Conservation (phyloP, 2,113 vertebrate species). For the Ellobius talpinus region DNA sequence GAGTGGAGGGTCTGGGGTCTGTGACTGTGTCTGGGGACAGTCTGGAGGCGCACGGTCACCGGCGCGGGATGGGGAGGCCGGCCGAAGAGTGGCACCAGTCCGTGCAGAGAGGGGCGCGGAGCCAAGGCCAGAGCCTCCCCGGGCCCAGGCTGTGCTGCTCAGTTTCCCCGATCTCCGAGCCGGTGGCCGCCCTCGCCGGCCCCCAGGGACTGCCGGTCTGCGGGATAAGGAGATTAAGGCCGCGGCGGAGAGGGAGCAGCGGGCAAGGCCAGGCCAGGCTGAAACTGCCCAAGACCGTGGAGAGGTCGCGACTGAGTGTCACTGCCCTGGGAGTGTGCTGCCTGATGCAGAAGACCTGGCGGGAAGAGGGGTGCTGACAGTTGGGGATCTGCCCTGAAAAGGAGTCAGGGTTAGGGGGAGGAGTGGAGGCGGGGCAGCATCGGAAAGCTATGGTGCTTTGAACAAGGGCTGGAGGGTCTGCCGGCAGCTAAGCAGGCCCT, state of each 20-base stretch:
- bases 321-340: neutral
- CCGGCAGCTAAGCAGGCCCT: constrained; percentile 54
- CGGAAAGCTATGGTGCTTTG: neutral
- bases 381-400: constrained; percentile 68
- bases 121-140: neutral
- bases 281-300: neutral
- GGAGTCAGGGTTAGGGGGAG: neutral
- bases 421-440: neutral
- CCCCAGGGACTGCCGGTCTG: constrained; percentile 54
- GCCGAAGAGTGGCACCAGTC: neutral
- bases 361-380: constrained; percentile 56
- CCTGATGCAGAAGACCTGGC: neutral
- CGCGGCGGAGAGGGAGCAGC: neutral
- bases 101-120: neutral
- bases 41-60: neutral
- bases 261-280: neutral
- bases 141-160: neutral
- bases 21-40: neutral
- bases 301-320: neutral
- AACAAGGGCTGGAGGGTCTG: neutral
- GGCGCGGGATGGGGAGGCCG: neutral
- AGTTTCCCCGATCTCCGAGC: neutral
- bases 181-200: neutral
- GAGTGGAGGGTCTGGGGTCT: neutral
- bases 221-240: constrained; percentile 74